These are phyloP conservation scores for Mobula birostris DNA, from an alignment of 2,113 vertebrate species.

Conservation along the genomic window DNA sequence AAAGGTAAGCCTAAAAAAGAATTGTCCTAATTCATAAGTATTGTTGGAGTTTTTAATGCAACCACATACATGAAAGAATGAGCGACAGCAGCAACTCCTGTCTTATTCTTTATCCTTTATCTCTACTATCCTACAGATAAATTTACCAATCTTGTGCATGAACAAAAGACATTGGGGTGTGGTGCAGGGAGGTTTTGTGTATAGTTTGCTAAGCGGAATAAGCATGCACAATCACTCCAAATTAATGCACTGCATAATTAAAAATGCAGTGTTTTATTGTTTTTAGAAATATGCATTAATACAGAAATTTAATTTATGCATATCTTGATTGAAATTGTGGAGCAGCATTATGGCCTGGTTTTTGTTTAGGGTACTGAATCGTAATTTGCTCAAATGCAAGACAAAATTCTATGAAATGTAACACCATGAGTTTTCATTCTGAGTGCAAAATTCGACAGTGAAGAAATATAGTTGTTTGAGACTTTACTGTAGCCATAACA, in stretches of 20 bases:
- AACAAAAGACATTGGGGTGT: neutral
- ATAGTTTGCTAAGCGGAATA: neutral
- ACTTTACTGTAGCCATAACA: neutral
- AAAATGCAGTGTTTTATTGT: neutral
- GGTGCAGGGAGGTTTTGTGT: no score
- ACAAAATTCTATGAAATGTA: neutral
- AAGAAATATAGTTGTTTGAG: neutral
- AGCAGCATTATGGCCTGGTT: neutral
- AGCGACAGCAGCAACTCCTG: neutral
- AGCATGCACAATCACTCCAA: neutral
- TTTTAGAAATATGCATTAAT: neutral
- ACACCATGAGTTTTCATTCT: neutral
- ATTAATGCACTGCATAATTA: neutral
- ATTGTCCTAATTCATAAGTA: neutral
- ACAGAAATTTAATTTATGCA: neutral
- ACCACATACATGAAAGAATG: neutral
- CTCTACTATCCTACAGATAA: neutral
- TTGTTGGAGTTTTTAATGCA: neutral
- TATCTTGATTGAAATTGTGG: neutral
- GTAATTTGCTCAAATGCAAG: neutral
- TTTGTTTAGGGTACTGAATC: neutral
- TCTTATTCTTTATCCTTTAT: neutral
- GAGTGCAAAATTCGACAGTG: neutral
- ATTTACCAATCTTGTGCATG: neutral
- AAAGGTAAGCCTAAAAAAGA: constrained; percentile 63